Evolutionary conservation across 2,888 invertebrate species (phyloP), one percentile per base, ranked within the genome.

Genomic region (Drosophila tripunctata): DNA sequence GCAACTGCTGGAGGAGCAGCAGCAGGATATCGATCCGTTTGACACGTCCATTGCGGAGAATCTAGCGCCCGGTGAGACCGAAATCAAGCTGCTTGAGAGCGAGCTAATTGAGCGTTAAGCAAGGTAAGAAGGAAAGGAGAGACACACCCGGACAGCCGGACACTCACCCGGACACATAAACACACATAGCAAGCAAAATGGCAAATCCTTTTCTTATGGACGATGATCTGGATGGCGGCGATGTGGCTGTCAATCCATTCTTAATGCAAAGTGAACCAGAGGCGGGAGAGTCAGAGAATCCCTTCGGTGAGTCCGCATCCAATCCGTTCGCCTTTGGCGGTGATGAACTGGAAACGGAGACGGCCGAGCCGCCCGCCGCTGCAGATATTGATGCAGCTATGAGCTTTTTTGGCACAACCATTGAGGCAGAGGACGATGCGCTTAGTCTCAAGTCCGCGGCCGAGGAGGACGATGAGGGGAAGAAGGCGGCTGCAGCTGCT

Each of bases 11-110:
- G 88, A 90, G 3, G 87, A 90, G 21, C 87, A 91, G 21, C 87
- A 91, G 47, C 92, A 92, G 60, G 92, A 94, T 76, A 90, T 92
- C 6, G 97, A 97, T 92, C 97, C 97, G 0, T 97, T 97, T 89
- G 97, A 97, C 88, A 97, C 97, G 0, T 96, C 97, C 0, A 95
- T 96, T 79, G 96, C 96, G 0, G 93, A 92, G 58, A 95, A 95
- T 87, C 94, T 96, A 54, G 92, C 93, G 48, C 96, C 96, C 0
- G 95, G 96, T 3, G 95, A 94, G 90, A 95, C 96, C 1, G 96
- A 96, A 90, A 92, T 96, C 7, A 96, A 95, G 89, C 90, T 96
- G 33, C 88, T 96, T 15, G 96, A 96, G 76, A 95, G 93, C 89
- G 96, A 96, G 88, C 92, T 96, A 60, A 94, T 95, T 76, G 92